Evolutionary conservation across 2,797 vertebrate genomes (phyloP), one percentile per base, ranked within the genome.

Genomic region (Eutrigla gurnardus): DNA sequence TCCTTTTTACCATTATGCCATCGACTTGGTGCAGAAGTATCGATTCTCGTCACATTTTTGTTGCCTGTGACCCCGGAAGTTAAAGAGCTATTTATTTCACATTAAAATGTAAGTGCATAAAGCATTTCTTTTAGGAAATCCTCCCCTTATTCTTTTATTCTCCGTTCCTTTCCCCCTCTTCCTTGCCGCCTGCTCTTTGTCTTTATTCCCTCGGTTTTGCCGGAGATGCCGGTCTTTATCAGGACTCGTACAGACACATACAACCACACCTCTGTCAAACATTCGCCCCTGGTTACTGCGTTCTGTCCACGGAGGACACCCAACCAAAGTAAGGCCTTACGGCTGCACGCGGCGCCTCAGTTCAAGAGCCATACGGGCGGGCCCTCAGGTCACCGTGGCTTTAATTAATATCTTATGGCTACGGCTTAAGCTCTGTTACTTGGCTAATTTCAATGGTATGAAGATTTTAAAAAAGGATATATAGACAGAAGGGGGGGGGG

Each of bases 231-330:
- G 73, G 75, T 75, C 79, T 90, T 88, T 92, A 92, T 92, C 91
- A 84, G 83, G 81, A 68, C 83, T 77, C 47, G 46, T 68, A 78
- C 91, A 92, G 87, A 88, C 85, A 78, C 86, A 86, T 79, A 79
- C 73, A 76, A 85, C 84, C 83, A 83, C 85, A 90, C 90, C 86
- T 92, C 87, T 80, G 82, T 85, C 78, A 86, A 83, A 83, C 64
- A 86, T 89, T 84, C 40, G 43, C 79, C 81, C 82, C 65, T 73
- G 76, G 78, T 86, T 37, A 67, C 43, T 69, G 76, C 77, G 75
- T 82, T 83, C 65, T 73, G 73, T 78, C 80, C 75, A 62, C 49
- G 42, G 67, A 80, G 65, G 83, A 53, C 73, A 75, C 13, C 45
- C 66, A 78, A 84, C 76, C 76, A 78, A 67, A 61, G 74, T 75